phyloP scores from a whole-genome alignment of 2,797 vertebrate genomes.

The Hylomyscus alleni region DNA sequence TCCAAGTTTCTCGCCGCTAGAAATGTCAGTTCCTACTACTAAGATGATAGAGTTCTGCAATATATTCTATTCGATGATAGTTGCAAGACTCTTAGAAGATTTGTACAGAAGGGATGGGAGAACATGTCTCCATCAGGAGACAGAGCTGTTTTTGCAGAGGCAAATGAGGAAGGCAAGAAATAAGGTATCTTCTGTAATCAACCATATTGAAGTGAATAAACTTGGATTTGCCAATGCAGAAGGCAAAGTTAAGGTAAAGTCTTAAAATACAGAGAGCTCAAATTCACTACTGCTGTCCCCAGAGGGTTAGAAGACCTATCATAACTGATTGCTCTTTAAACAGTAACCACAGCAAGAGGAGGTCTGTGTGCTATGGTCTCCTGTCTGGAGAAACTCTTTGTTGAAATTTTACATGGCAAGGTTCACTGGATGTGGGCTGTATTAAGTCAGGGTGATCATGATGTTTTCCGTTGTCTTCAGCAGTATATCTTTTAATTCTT shows the following conservation, averaged over 20 bases:
- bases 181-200: background rate
- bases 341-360: background rate
- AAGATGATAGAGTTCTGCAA: background rate
- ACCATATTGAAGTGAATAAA: background rate
- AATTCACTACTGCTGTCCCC: background rate
- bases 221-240: background rate
- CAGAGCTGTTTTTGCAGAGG: background rate
- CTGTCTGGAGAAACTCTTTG: constrained; percentile 4
- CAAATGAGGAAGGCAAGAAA: background rate
- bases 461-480: background rate
- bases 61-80: background rate
- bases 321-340: background rate
- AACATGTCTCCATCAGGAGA: background rate
- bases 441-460: background rate
- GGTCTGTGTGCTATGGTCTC: background rate
- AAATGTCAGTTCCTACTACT: background rate
- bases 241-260: background rate
- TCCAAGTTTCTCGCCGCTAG: background rate
- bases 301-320: background rate
- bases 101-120: background rate
- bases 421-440: background rate
- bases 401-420: constrained; percentile 7
- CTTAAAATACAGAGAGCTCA: constrained; percentile 19
- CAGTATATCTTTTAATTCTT: background rate
- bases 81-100: background rate